A percentile compares a stretch with the other conserved stretches of the same genome.
Evolutionary conservation across 2,888 invertebrate species (phyloP).

Genomic region (Eustalomyia histrio): DNA sequence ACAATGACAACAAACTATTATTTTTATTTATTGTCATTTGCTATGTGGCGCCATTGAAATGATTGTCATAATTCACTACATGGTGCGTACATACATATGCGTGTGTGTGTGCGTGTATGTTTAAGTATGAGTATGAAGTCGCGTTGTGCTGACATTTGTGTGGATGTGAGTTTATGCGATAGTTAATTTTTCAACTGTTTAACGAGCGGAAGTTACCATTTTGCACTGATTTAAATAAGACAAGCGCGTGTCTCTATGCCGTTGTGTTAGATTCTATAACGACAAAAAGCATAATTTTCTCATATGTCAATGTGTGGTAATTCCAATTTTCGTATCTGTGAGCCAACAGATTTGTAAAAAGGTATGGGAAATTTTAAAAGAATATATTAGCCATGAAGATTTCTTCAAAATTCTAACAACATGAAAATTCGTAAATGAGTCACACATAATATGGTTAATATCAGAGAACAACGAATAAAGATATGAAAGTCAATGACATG

Average conservation of each 20-base stretch:
- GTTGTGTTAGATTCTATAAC: slow-evolving; percentile 45
- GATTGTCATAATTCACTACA: slow-evolving; percentile 68
- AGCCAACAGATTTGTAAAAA: background rate
- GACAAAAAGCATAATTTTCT: slow-evolving; percentile 50
- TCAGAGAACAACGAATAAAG: slow-evolving; percentile 21
- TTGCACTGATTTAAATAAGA: slow-evolving; percentile 77
- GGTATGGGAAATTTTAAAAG: background rate
- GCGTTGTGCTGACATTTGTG: slow-evolving; percentile 36
- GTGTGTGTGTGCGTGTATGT: slow-evolving; percentile 5
- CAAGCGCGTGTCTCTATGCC: slow-evolving; percentile 66
- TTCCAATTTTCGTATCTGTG: background rate
- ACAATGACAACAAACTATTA: slow-evolving; percentile 74
- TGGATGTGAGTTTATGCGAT: slow-evolving; percentile 32
- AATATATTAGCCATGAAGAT: slow-evolving; percentile 41
- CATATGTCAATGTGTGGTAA: slow-evolving; percentile 54
- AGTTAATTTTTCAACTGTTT: slow-evolving; percentile 78
- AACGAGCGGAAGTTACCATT: slow-evolving; percentile 78
- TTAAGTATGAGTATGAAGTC: slow-evolving; percentile 10
- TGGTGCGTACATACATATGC: background rate
- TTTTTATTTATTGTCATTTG: slow-evolving; percentile 78
- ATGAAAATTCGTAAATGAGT: slow-evolving; percentile 45
- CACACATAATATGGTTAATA: slow-evolving; percentile 45
- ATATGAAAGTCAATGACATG: slow-evolving; percentile 59
- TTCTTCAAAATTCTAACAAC: slow-evolving; percentile 31
- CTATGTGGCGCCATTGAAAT: slow-evolving; percentile 76